These are phyloP conservation scores for human DNA, from an alignment of 2,113 vertebrate genomes.

Conservation along the genomic window GRCh38 chr16:83745001-83745500, in stretches of 20 bases:
- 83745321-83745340: too few relatives aligned
- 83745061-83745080: not conserved
- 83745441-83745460: not conserved
- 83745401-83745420: rapidly evolving
- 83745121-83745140: rapidly evolving
- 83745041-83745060: not conserved
- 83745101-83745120: too few relatives aligned
- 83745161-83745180: rapidly evolving
- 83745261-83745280: rapidly evolving
- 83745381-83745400: not conserved
- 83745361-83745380: not conserved
- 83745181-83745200: rapidly evolving
- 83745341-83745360: rapidly evolving
- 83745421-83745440: rapidly evolving
- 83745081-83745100: not conserved
- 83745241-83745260: not conserved
- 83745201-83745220: not conserved
- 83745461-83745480: not conserved
- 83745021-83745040: not conserved
- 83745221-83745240: not conserved
- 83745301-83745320: not conserved
- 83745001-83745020: not conserved
- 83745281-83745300: rapidly evolving
- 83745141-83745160: not conserved
- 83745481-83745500: not conserved